Evolutionary conservation across 2,797 vertebrate genomes (phyloP).

Genomic region (Amphiprion clarkii): DNA sequence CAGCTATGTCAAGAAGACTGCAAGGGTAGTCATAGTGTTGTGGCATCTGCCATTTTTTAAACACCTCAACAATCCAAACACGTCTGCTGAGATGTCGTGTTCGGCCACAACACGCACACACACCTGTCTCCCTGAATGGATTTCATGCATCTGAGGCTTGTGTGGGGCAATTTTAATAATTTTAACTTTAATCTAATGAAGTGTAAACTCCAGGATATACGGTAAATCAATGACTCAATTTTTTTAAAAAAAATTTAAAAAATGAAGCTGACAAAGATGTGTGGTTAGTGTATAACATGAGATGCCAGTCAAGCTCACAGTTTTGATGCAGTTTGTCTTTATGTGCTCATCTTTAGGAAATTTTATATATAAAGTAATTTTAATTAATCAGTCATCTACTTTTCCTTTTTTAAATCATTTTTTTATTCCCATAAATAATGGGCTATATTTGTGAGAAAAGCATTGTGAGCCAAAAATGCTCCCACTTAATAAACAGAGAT

Average conservation of each 20-base stretch:
- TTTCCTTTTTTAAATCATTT: neutral
- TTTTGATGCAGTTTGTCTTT: too few relatives aligned
- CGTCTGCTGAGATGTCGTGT: neutral
- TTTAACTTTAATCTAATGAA: too few relatives aligned
- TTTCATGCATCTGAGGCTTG: neutral
- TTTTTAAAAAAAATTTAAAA: too few relatives aligned
- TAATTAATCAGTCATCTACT: too few relatives aligned
- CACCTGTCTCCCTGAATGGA: neutral
- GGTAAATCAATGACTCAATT: too few relatives aligned
- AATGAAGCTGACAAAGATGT: too few relatives aligned
- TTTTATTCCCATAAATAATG: slow-evolving; percentile 11
- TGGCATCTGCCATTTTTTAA: slow-evolving; percentile 9
- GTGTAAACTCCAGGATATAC: too few relatives aligned
- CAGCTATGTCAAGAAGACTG: neutral
- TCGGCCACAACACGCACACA: neutral
- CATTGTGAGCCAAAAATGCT: slow-evolving; percentile 27
- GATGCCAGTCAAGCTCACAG: too few relatives aligned
- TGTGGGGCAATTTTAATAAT: too few relatives aligned
- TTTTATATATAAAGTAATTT: too few relatives aligned
- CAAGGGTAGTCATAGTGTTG: slow-evolving; percentile 5
- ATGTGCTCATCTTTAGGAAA: too few relatives aligned
- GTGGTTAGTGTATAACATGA: too few relatives aligned
- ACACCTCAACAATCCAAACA: neutral
- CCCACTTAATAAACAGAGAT: slow-evolving; percentile 35
- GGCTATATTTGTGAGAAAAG: slow-evolving; percentile 9